Conservation (phyloP, 2,888 invertebrate species). For the Cistogaster globosa region DNA sequence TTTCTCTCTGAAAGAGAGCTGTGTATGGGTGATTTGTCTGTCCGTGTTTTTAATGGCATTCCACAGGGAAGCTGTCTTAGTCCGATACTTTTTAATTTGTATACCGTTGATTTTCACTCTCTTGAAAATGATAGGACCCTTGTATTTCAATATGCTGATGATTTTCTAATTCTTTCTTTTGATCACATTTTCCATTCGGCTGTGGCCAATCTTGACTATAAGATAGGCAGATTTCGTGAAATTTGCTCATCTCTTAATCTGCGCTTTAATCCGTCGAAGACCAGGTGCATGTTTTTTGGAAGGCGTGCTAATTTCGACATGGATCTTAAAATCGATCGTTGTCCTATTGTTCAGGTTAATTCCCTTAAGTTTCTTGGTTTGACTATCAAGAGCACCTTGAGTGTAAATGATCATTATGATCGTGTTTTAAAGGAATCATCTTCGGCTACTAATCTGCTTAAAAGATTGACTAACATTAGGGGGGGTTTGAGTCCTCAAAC, state of each 20-base stretch:
- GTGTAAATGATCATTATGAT: background rate
- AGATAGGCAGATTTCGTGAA: background rate
- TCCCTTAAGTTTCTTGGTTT: background rate
- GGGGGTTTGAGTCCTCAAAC: too few relatives aligned
- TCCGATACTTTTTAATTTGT: background rate
- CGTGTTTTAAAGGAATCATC: background rate
- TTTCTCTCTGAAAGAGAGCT: conserved; percentile 2
- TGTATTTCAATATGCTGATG: too few relatives aligned
- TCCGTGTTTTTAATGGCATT: background rate
- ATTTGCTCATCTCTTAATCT: too few relatives aligned
- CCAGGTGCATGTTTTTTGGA: background rate
- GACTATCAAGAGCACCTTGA: background rate
- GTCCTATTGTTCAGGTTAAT: background rate
- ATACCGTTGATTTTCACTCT: background rate
- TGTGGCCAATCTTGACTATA: background rate
- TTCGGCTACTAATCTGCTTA: background rate
- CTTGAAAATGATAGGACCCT: too few relatives aligned
- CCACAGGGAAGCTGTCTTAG: background rate
- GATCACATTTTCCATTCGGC: background rate
- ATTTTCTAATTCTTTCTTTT: too few relatives aligned
- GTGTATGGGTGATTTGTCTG: background rate
- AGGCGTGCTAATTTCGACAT: background rate
- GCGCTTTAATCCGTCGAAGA: background rate
- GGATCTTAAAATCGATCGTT: background rate
- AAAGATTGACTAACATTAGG: background rate